Base-by-base conservation (phyloP, 2,797 vertebrate species). In the Hemitrygon akajei region DNA sequence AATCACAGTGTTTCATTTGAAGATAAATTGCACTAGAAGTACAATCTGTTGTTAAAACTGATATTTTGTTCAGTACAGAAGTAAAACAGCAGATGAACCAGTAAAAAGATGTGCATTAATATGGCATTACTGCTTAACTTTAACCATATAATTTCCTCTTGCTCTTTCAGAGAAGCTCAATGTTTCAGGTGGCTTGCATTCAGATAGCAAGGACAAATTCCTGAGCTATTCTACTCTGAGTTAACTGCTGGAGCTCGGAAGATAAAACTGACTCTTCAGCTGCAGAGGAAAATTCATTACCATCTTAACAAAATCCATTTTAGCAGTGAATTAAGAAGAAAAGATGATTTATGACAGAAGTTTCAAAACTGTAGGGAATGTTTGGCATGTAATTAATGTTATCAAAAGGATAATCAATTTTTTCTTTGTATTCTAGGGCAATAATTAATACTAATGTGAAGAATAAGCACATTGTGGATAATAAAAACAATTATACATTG, bases 171-270 rank as follows among this genome's bases (percentile, higher is more conserved):
- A 76, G 73, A 47, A 12, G 11, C 76, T 75, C 71, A 16, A n/a
- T 58, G 6, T 93, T 11, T 11, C 71, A 30, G 22, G 34, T 1
- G 91, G 30, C 27, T 12, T n/a, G 16, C 0, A 75, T 25, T 76
- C 91, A 3, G 73, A 40, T 9, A 6, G 73, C 69, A 18, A 56
- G 37, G 47, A 75, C 25, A 56, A 30, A 30, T 76, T 7, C 16
- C 71, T 56, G 11, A 93, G 20, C 89, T 93, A 93, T 76, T 93
- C 91, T 56, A 93, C 37, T 93, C 47, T 93, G 71, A 73, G 6
- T 56, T 92, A 92, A 75, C 69, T 75, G 40, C 1, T 93, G 40
- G 20, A 56, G 16, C 40, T 93, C 71, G 6, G 25, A 37, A 76
- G 25, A 93, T 93, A 58, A 76, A 93, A 93, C 30, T 30, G 40